Conservation (phyloP, 2,797 vertebrate species). For the Potorous gilbertii region DNA sequence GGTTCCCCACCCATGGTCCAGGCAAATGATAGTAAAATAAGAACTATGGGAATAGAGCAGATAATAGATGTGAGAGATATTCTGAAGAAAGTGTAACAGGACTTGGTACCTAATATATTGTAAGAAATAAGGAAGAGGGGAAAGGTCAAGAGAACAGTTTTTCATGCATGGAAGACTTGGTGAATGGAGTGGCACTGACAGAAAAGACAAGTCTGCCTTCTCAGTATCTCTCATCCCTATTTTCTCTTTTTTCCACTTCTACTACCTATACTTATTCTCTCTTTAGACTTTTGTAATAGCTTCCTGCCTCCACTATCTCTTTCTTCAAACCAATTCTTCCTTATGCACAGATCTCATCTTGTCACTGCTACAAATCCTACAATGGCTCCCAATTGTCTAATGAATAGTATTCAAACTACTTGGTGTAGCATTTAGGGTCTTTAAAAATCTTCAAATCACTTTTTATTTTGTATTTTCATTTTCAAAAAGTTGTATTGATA, state of each 20-base stretch:
- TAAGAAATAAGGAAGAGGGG: not conserved
- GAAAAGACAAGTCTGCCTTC: not conserved
- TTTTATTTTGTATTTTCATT: not conserved
- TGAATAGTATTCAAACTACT: too few species aligned
- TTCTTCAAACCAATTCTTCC: not conserved
- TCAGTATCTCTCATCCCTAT: not conserved
- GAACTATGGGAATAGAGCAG: not conserved
- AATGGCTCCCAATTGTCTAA: not conserved
- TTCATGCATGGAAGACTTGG: not conserved
- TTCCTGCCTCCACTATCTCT: not conserved
- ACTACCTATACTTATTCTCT: not conserved
- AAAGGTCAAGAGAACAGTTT: not conserved
- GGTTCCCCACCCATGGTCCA: too few species aligned
- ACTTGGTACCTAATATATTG: not conserved
- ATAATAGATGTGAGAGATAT: not conserved
- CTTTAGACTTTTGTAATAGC: not conserved
- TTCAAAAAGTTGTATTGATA: not conserved
- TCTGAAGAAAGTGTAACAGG: not conserved
- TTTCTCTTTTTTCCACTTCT: slow-evolving; percentile 3
- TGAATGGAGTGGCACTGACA: not conserved
- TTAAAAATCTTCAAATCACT: not conserved
- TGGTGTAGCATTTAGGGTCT: too few species aligned
- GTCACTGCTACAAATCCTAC: not conserved
- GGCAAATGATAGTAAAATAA: not conserved
- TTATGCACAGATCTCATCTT: not conserved